Conservation (phyloP, 2,888 invertebrate genomes). For the Sympetrum striolatum region DNA sequence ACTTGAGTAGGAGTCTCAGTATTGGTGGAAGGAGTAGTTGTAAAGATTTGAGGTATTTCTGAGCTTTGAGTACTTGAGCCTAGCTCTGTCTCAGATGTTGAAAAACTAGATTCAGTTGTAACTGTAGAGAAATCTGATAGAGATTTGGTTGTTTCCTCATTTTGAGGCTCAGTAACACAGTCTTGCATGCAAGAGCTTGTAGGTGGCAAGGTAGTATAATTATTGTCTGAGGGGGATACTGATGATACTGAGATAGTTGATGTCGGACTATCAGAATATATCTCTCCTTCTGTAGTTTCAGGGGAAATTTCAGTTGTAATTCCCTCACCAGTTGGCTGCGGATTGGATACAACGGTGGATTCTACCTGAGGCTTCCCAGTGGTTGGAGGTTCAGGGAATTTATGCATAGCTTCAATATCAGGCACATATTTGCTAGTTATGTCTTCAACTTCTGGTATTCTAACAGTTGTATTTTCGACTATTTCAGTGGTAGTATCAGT, state of each 20-base stretch:
- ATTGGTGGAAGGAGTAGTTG: not conserved
- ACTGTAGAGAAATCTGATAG: not conserved
- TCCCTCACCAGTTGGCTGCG: conserved; percentile 41
- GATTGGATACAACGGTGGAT: not conserved
- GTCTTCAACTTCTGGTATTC: not conserved
- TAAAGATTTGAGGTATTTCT: not conserved
- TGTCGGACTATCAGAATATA: not conserved
- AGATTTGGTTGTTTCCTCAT: conserved; percentile 36
- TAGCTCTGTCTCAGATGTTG: not conserved
- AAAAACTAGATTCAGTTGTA: not conserved
- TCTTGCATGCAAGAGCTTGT: not conserved
- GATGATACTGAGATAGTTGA: not conserved
- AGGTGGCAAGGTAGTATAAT: not conserved
- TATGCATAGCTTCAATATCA: not conserved
- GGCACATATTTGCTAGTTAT: not conserved
- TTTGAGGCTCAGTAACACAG: conserved; percentile 22
- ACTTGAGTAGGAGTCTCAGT: not conserved
- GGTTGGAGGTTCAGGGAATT: not conserved
- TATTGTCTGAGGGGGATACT: not conserved
- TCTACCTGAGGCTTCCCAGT: not conserved
- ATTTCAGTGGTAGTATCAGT: not conserved
- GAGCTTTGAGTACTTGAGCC: not conserved
- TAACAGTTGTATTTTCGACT: not conserved
- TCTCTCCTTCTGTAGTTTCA: conserved; percentile 48
- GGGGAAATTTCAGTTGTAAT: conserved; percentile 47